Evolutionary conservation across 2,797 vertebrate genomes (phyloP), one percentile per base, ranked within the genome.

Genomic region (Pagetopsis macropterus): DNA sequence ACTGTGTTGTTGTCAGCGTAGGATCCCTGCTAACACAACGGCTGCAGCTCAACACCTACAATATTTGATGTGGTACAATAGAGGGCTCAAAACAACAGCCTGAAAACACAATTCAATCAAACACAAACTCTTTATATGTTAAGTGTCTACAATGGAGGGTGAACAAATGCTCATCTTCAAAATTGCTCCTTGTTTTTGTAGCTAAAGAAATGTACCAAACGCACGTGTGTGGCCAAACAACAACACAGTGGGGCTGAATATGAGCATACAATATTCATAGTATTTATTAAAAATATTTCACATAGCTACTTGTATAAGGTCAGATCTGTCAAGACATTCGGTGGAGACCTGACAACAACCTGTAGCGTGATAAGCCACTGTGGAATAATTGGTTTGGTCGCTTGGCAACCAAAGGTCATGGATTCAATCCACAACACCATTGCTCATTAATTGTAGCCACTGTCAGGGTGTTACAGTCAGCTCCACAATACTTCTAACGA

Each of bases 321-420:
- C 88, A 90, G 9, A 14, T 66, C 68, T 86, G 83, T 83, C 83
- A 81, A 66, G 85, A 17, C 59, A 79, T 64, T 62, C 15, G 11
- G 12, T 43, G 23, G 49, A 81, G 60, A 58, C 65, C 61, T 76
- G 77, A 79, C 70, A 83, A 52, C 70, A 73, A 57, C 75, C 63
- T 17, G 5, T 4, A 16, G 70, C 17, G 61, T 68, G 66, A 81
- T 77, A 43, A 45, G 58, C 44, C 65, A 49, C 33, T 17, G 70
- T 43, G 68, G 74, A 81, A 69, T 69, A 72, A 46, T 79, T 50
- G 59, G 52, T 78, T 79, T 57, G 4, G 72, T 82, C 11, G n/a
- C 75, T 65, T 66, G 66, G 83, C 81, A 88, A 87, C 78, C 43
- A 83, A 84, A 90, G 86, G 83, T 83, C 83, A 86, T 2, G 3